Evolutionary conservation across 30 jellyfish, hydroid and myxozoan genomes (phyloP), one percentile per base, ranked within the genome.

Genomic region (Aurelia sp.): DNA sequence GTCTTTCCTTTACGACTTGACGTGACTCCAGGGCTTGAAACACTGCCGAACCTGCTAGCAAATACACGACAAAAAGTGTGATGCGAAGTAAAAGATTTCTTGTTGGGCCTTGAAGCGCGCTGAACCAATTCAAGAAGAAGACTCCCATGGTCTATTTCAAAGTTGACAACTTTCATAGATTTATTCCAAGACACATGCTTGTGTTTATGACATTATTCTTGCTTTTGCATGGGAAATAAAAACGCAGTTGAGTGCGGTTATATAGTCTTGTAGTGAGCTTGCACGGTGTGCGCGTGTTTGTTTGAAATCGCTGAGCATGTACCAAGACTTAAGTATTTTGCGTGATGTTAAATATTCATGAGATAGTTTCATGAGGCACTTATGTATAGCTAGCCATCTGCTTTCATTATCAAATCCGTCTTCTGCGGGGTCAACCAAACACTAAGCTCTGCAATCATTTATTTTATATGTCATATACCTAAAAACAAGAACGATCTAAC

Each of bases 31-130:
- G 85, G 18, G 96, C 84, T 62, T 86, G 95, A 67, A 92, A 92
- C 16, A 87, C 86, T 31, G 97, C 98, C 1, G 98, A 96, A 21
- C 98, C 98, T 0, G 92, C 97, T 10, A 92, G 95, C 65, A 92
- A 65, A 77, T 92, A 92, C 67, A 83, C 80, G 0, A 79, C 78
- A 55, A 92, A 92, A 17, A 92, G 48, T 35, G 91, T 64, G 24
- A 83, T 81, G 38, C 98, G 91, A 18, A 92, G 86, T 20, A 86
- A 48, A 55, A 92, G 92, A 67, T 92, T 92, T 72, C 92, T 80
- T 15, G 98, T 92, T 13, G 98, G 98, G 22, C 97, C 98, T 69
- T 87, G 94, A 40, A 92, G 79, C 27, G 94, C 83, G 61, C 82
- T 72, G 61, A 92, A 74, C 98, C 98, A 92, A 76, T 92, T 92